Conservation (phyloP, 2,888 invertebrate species). For the Napeogenes inachia region DNA sequence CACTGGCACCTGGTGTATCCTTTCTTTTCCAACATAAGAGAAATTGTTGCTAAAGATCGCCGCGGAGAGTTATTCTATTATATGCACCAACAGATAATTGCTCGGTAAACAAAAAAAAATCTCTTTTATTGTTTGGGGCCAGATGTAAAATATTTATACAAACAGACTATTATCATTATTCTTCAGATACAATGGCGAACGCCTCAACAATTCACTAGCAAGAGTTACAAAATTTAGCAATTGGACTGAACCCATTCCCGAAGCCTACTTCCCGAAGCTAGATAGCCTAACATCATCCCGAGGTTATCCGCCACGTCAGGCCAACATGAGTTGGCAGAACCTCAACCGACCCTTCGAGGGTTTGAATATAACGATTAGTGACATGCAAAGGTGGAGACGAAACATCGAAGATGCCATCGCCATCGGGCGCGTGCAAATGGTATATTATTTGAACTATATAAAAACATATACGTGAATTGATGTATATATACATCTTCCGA, state of each 20-base stretch:
- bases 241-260: constrained; percentile 82
- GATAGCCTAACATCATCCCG: constrained; percentile 83
- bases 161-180: not conserved
- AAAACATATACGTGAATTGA: too few relatives aligned
- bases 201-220: constrained; percentile 83
- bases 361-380: constrained; percentile 78
- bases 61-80: constrained; percentile 89
- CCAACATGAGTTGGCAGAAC: constrained; percentile 78
- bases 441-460: constrained; percentile 37
- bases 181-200: constrained; percentile 83
- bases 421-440: constrained; percentile 79
- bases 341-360: constrained; percentile 81
- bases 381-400: constrained; percentile 85
- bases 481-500: not conserved
- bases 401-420: constrained; percentile 86
- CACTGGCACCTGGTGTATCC: constrained; percentile 91
- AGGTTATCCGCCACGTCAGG: constrained; percentile 84
- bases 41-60: constrained; percentile 84
- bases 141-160: not conserved
- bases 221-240: constrained; percentile 81
- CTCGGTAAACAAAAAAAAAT: constrained; percentile 45
- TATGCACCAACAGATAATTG: constrained; percentile 81
- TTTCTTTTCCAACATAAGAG: constrained; percentile 71
- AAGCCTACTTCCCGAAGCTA: constrained; percentile 90
- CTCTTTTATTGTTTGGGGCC: too few relatives aligned